These are phyloP conservation scores for Halisarca cf. caerulea DNA, from an alignment of 37 sponge, comb jelly and placozoan species.

Conservation along the genomic window DNA sequence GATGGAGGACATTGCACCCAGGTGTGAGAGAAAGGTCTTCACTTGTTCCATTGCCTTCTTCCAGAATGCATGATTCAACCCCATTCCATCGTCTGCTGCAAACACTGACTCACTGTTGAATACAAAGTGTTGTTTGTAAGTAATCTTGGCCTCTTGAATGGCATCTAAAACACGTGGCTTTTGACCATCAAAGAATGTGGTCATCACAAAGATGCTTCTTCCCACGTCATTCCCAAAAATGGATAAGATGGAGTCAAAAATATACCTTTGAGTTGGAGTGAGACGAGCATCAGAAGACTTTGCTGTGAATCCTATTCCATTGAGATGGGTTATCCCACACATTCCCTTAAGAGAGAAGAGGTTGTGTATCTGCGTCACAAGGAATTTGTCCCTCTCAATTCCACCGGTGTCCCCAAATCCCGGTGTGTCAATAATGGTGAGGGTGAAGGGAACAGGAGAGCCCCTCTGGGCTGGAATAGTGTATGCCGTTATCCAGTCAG, in stretches of 20 bases:
- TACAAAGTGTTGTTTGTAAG: conserved; percentile 23
- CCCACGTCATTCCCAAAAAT: conserved; percentile 40
- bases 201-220: conserved; percentile 64
- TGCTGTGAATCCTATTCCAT: conserved; percentile 63
- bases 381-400: conserved; percentile 42
- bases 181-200: conserved; percentile 76
- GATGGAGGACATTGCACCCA: not conserved
- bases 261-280: conserved; percentile 55
- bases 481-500: conserved; percentile 57
- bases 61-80: conserved; percentile 60
- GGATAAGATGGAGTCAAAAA: conserved; percentile 61
- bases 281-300: conserved; percentile 60
- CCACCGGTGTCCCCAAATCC: conserved; percentile 68
- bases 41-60: conserved; percentile 59
- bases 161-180: conserved; percentile 65
- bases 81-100: not conserved
- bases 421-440: conserved; percentile 42
- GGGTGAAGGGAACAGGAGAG: conserved; percentile 13
- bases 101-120: conserved; percentile 70
- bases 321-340: conserved; percentile 48
- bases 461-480: conserved; percentile 23
- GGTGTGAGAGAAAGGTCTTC: conserved; percentile 37
- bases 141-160: conserved; percentile 41
- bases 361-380: conserved; percentile 36
- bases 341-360: conserved; percentile 33